Evolutionary conservation across 2,113 vertebrate genomes (phyloP).

Genomic region (Peucedramus taeniatus): DNA sequence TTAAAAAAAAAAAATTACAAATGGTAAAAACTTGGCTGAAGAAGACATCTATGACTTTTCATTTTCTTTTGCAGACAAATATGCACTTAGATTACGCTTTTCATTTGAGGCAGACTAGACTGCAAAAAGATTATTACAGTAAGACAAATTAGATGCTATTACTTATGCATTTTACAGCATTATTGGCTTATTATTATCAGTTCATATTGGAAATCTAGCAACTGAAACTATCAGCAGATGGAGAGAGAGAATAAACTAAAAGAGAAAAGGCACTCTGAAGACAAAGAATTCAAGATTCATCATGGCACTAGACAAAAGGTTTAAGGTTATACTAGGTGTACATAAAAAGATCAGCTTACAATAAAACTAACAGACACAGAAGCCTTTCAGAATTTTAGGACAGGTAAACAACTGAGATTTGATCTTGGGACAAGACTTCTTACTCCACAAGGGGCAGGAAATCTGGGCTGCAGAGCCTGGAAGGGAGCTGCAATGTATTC

Average conservation of each 20-base stretch:
- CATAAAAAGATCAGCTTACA: background rate
- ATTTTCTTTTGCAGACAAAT: background rate
- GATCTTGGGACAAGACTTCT: background rate
- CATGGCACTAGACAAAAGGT: background rate
- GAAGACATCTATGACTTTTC: background rate
- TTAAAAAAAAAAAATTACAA: background rate
- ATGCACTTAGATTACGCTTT: background rate
- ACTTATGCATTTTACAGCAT: background rate
- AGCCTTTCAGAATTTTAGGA: background rate
- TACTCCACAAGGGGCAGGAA: background rate
- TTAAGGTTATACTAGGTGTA: background rate
- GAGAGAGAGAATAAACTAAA: background rate
- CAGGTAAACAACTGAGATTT: background rate
- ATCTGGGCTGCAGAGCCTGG: background rate
- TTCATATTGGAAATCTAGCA: background rate
- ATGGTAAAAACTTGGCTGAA: background rate
- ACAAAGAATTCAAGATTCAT: background rate
- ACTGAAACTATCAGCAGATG: background rate
- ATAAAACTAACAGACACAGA: background rate
- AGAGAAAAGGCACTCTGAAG: background rate
- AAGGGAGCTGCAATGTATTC: background rate
- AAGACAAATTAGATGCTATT: background rate
- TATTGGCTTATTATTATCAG: background rate
- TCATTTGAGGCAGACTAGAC: background rate
- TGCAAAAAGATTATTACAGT: background rate